Conservation (phyloP, 2,888 invertebrate species). For the Cantharis lateralis region DNA sequence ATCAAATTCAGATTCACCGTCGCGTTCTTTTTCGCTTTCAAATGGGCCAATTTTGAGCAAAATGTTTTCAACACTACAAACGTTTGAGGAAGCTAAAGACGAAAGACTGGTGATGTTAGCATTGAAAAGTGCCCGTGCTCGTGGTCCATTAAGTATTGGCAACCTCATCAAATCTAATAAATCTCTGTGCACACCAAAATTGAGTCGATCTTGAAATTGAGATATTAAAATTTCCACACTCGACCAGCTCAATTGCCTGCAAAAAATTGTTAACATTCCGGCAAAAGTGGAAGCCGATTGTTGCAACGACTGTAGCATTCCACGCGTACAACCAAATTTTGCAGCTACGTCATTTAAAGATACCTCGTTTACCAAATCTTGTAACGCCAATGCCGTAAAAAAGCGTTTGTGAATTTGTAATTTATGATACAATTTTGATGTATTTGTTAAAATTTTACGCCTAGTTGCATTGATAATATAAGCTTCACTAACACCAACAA, state of each 20-base stretch:
- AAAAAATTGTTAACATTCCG: constrained; percentile 97
- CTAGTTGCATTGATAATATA: constrained; percentile 80
- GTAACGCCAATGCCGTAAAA: constrained; percentile 87
- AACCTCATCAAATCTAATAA: constrained; percentile 89
- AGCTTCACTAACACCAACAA: constrained; percentile 87
- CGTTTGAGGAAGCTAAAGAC: constrained; percentile 76
- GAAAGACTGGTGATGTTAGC: constrained; percentile 78
- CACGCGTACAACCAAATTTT: constrained; percentile 86
- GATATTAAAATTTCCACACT: constrained; percentile 86
- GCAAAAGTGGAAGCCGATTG: constrained; percentile 95
- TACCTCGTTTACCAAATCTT: constrained; percentile 91
- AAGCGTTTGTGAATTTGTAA: constrained; percentile 76
- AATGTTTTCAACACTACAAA: constrained; percentile 72
- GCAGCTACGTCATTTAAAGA: constrained; percentile 78
- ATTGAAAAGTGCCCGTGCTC: constrained; percentile 83
- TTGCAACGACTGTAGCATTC: constrained; percentile 91
- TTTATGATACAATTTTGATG: constrained; percentile 57
- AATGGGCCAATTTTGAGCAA: constrained; percentile 82
- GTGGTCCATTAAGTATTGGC: constrained; percentile 78
- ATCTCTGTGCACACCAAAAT: constrained; percentile 92
- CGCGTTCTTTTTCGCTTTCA: constrained; percentile 76
- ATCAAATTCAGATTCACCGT: constrained; percentile 71
- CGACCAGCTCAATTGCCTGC: constrained; percentile 89
- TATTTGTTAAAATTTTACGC: constrained; percentile 65
- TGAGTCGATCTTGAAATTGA: constrained; percentile 92